These are phyloP conservation scores for Megaceryle alcyon DNA, from an alignment of 2,797 vertebrate species.

Conservation along the genomic window DNA sequence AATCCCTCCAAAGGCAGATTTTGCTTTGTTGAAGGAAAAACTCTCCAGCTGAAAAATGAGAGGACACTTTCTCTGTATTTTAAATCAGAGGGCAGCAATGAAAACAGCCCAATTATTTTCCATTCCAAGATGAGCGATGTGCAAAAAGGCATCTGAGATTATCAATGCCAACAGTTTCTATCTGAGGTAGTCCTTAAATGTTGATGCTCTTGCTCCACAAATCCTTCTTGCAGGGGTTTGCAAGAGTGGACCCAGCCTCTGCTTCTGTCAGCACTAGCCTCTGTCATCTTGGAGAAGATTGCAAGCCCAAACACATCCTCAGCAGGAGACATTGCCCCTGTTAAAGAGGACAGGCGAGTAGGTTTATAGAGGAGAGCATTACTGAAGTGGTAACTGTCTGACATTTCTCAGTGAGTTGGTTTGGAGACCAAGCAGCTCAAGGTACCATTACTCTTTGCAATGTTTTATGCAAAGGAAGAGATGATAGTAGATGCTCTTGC, in stretches of 20 bases:
- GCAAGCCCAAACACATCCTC: not conserved
- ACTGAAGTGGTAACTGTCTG: not conserved
- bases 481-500: not conserved
- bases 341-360: not conserved
- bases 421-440: not conserved
- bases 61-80: not conserved
- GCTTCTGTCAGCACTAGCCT: fast-evolving
- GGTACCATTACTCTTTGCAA: not conserved
- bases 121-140: not conserved
- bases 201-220: not conserved
- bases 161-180: fast-evolving
- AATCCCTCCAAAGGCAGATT: not conserved
- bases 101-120: constrained; percentile 20
- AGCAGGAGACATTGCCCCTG: not conserved
- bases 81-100: not conserved
- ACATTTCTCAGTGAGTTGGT: not conserved
- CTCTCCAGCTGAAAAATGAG: not conserved
- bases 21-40: not conserved
- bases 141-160: not conserved
- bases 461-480: not conserved
- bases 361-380: not conserved
- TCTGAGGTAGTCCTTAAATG: not conserved
- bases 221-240: not conserved
- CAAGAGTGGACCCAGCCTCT: not conserved
- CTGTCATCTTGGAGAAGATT: not conserved